These are phyloP conservation scores for Stenichneumon culpator DNA, from an alignment of 2,888 invertebrate genomes.

Conservation along the genomic window DNA sequence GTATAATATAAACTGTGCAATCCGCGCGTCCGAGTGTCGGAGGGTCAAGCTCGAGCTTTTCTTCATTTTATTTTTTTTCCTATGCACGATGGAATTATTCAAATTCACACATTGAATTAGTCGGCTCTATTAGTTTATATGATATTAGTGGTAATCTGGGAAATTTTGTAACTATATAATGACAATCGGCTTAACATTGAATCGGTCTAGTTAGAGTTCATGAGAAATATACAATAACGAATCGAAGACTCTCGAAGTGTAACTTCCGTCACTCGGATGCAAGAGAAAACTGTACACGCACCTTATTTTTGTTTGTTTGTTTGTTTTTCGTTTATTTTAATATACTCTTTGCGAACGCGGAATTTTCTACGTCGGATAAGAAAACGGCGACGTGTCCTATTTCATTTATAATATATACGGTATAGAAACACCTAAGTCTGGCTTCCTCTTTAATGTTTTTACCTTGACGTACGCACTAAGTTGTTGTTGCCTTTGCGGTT, in stretches of 20 bases:
- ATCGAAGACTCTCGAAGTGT: conserved; percentile 6
- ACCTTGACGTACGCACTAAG: conserved; percentile 64
- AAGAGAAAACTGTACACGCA: conserved; percentile 55
- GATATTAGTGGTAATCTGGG: conserved; percentile 36
- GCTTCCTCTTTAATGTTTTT: conserved; percentile 43
- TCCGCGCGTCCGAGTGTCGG: conserved; percentile 44
- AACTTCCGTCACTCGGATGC: conserved; percentile 34
- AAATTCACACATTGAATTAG: conserved; percentile 29
- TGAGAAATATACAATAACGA: conserved; percentile 41
- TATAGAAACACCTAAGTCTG: conserved; percentile 71
- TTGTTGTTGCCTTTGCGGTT: conserved; percentile 60
- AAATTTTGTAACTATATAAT: conserved; percentile 46
- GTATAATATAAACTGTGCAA: conserved; percentile 51
- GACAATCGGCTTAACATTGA: conserved; percentile 46
- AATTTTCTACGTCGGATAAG: conserved; percentile 68
- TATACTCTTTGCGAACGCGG: conserved; percentile 44
- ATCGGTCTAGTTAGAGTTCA: conserved; percentile 25
- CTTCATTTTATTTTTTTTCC: conserved; percentile 25
- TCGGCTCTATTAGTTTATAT: conserved; percentile 28
- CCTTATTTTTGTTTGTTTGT: conserved; percentile 17
- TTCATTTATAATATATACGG: conserved; percentile 65
- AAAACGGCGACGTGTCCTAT: conserved; percentile 68
- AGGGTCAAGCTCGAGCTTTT: conserved; percentile 12
- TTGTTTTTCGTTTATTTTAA: conserved; percentile 20
- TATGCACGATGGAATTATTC: conserved; percentile 44